phyloP scores from a whole-genome alignment of 2,113 vertebrate genomes.

The Dicerorhinus sumatrensis region DNA sequence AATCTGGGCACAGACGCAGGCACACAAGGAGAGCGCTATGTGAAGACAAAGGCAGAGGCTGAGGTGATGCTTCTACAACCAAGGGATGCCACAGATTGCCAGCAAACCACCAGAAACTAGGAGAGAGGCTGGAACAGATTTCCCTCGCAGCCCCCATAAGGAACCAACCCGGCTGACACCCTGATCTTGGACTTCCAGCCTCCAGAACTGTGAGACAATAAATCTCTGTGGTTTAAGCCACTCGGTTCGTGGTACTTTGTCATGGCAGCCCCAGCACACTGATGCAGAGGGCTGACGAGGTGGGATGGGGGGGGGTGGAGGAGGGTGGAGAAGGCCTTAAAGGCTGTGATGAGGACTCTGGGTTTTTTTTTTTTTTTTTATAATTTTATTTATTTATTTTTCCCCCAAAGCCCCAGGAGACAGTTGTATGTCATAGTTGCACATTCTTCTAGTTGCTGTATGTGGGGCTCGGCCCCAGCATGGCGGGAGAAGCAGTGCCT shows the following conservation, averaged over 20 bases:
- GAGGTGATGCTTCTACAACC: too few relatives aligned
- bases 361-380: not conserved
- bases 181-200: not conserved
- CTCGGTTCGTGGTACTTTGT: not conserved
- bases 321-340: not conserved
- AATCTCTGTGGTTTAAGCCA: not conserved
- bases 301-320: rapidly evolving
- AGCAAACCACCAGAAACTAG: not conserved
- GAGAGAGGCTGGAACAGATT: not conserved
- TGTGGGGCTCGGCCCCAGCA: too few relatives aligned
- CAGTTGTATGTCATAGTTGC: too few relatives aligned
- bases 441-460: too few relatives aligned
- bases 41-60: not conserved
- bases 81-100: not conserved
- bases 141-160: not conserved
- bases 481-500: too few relatives aligned
- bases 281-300: not conserved
- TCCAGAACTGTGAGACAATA: not conserved
- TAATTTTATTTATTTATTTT: too few relatives aligned
- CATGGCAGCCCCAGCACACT: not conserved
- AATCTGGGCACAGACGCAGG: not conserved
- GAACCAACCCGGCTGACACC: not conserved
- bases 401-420: too few relatives aligned
- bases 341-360: not conserved
- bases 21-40: not conserved